Base-by-base conservation (phyloP, 2,888 invertebrate genomes). In the Acleris holmiana region DNA sequence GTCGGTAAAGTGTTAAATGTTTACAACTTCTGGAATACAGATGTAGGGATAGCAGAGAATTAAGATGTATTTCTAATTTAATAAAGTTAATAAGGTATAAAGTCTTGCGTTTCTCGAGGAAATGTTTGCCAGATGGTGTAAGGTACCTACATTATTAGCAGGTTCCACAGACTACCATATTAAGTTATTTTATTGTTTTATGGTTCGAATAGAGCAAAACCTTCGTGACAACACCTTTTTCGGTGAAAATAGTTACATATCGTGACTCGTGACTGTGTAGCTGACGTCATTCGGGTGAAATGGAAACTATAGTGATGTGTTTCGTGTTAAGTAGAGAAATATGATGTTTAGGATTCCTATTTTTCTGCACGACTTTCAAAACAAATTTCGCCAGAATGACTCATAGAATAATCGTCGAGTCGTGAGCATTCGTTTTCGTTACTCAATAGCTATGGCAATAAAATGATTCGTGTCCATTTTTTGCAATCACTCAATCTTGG, bases 161-260 rank as follows among this genome's bases (percentile, higher is more conserved):
- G 35, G 35, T 35, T 19, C 25, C 41, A 17, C 35, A n/a, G 29
- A 54, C 21, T n/a, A 18, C 64, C 64, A 49, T 59, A 65, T 65
- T 55, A 49, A 65, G 64, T 55, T 64, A 49, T 58, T 41, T 64
- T 46, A 59, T 59, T 55, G 59, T 59, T 64, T 59, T 64, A 64
- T 64, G 57, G 41, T 25, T 40, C 48, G 48, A 54, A 65, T 50
- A 60, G 49, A 54, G 59, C 53, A 44, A 59, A 44, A 55, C 59
- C 49, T 65, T 60, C 59, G 59, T 60, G 59, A 60, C 44, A 49
- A 17, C 15, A 65, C 59, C 48, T 60, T 60, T 65, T 65, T 19
- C 59, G 56, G 60, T 44, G 18, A 54, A 25, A 59, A 44, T 54
- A 55, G 48, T 55, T 50, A 47, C 29, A 47, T 57, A 35, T 55